Base-by-base conservation (phyloP, 2,113 vertebrate genomes). In the Benitochromis conjunctus region DNA sequence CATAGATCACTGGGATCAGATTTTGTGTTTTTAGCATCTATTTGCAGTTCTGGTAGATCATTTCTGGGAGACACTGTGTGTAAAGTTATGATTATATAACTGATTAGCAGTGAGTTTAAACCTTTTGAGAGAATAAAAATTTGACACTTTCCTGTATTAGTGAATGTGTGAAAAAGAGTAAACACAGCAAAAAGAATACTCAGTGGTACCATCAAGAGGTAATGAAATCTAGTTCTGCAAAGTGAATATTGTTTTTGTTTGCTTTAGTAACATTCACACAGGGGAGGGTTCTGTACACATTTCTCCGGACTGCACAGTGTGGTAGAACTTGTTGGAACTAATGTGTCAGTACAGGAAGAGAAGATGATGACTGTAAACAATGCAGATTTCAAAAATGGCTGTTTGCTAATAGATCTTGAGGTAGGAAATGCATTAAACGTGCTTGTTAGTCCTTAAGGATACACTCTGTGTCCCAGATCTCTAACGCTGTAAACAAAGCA, bases 401-500 rank as follows among this genome's bases (percentile, higher is more conserved):
- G 24, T 51, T 76, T 76, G 16, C 26, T 76, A n/a, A 48, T 80
- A 24, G 80, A 79, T 81, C 80, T 46, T 53, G 29, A 38, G 19
- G 5, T 38, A 53, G 54, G n/a, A 81, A 86, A 85, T 81, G 5
- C 41, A 76, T 87, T 60, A 80, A 86, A 55, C 7, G 7, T 88
- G 26, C 56, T 88, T 82, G 43, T 55, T 80, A 64, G 55, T 48
- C 83, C n/a, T 81, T 36, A 69, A 58, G 24, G 51, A 86, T 18
- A 64, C 34, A 41, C 34, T 64, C 11, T 58, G 26, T 53, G 48
- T 83, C 54, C 19, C 9, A 21, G 18, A 79, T 14, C 21, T 18
- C 60, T 77, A 54, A 84, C 26, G 13, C n/a, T 84, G 71, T 84
- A 91, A 89, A 88, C 85, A 91, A 82, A 78, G 8, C n/a, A 16